Base-by-base conservation (phyloP, 2,797 vertebrate genomes). In the Microctenopoma stevenorrisi region DNA sequence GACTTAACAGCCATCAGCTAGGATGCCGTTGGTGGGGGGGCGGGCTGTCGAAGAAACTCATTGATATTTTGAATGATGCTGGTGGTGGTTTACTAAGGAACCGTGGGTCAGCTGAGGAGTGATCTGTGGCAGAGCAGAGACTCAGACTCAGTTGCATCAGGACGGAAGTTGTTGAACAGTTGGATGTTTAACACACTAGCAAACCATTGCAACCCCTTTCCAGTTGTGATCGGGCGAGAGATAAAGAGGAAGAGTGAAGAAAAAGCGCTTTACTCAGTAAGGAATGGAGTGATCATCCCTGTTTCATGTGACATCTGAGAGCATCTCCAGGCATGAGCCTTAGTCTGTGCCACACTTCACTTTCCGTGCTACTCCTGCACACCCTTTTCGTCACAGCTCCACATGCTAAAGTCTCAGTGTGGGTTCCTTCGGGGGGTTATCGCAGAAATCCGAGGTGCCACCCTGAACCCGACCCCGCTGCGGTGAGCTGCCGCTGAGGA, bases 401-500 rank as follows among this genome's bases (percentile, higher is more conserved):
- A 48, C 56, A 6, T 7, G 26, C 84, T 40, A 56, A 75, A 58
- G 59, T 64, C 59, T 54, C 25, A 33, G 62, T 25, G 40, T 53
- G 43, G 55, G 51, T 72, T 64, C 4, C 13, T 0, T 14, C 22
- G 18, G 54, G 37, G 28, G 54, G 38, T 5, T 26, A 62, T 56
- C 74, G 22, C 12, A 43, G 85, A 66, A 60, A 37, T 61, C 77
- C 38, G 8, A 71, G 78, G 78, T 81, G 63, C 72, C 30, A 4
- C 81, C 79, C 79, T 59, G 61, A 82, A 73, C 68, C 76, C 12
- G 83, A 86, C 76, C 82, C 60, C 54, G 14, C 65, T 14, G 51
- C 22, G 54, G 88, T 70, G 87, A 78, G 82, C 62, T 42, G 72
- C 72, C 28, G 52, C 81, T 84, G 85, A 92, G 86, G 91, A 95